phyloP scores from a whole-genome alignment of 2,888 invertebrate genomes.

The Acanthacorydalis orientalis region DNA sequence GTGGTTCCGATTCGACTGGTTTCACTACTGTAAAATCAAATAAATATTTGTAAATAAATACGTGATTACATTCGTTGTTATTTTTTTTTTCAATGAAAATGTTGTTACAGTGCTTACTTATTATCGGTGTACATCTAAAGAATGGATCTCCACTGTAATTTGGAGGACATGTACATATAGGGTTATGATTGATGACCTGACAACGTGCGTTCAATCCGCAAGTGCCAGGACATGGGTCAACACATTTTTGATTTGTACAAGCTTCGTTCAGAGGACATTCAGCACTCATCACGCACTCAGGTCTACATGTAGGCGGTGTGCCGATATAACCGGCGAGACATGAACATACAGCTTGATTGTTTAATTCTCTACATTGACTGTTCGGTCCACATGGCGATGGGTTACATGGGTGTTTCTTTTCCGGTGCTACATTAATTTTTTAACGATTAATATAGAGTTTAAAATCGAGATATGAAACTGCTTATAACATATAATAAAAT shows the following conservation, averaged over 20 bases:
- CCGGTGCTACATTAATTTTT: conserved; percentile 14
- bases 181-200: conserved; percentile 39
- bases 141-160: conserved; percentile 42
- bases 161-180: conserved; percentile 38
- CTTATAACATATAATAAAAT: no score
- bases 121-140: conserved; percentile 21
- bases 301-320: conserved; percentile 54
- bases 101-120: neutral
- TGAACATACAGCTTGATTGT: conserved; percentile 47
- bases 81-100: neutral
- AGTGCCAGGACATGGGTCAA: conserved; percentile 56
- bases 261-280: conserved; percentile 50
- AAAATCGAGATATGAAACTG: no score
- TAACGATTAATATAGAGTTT: no score
- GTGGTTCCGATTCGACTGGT: conserved; percentile 7
- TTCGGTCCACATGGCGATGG: conserved; percentile 51
- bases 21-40: conserved; percentile 9
- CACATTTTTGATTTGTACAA: conserved; percentile 54
- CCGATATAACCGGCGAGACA: conserved; percentile 54
- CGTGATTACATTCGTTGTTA: neutral
- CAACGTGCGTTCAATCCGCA: conserved; percentile 38
- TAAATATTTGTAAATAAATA: neutral
- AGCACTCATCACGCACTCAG: conserved; percentile 50
- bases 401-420: conserved; percentile 29
- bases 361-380: conserved; percentile 47